Conservation (phyloP, 2,888 invertebrate species). For the Melanargia galathea region DNA sequence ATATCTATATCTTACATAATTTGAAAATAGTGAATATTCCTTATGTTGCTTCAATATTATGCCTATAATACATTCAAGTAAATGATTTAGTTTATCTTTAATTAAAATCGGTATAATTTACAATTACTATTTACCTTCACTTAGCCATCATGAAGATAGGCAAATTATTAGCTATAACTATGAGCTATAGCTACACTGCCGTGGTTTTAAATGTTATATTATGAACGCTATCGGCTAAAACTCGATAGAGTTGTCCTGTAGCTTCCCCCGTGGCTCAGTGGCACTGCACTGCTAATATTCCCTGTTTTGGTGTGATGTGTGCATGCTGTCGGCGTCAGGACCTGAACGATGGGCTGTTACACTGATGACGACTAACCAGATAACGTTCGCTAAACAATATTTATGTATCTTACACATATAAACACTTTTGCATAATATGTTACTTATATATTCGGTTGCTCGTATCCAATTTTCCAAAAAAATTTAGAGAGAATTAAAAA, state of each 20-base stretch:
- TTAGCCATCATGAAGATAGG: neutral
- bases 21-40: neutral
- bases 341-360: constrained; percentile 78
- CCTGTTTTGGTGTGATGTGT: constrained; percentile 70
- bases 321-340: constrained; percentile 78
- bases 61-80: neutral
- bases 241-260: constrained; percentile 15
- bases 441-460: neutral
- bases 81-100: no score
- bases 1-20: neutral
- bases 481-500: neutral
- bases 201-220: neutral
- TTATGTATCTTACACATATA: constrained; percentile 33
- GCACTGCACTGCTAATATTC: constrained; percentile 66
- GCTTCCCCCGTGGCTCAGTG: constrained; percentile 37
- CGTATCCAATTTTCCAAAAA: neutral
- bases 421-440: constrained; percentile 34
- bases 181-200: no score
- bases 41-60: neutral
- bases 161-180: neutral
- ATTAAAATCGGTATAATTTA: neutral
- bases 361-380: constrained; percentile 53
- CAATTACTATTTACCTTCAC: neutral
- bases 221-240: neutral
- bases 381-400: constrained; percentile 31